A percentile compares a stretch with the other conserved stretches of the same genome.
Evolutionary conservation across 2,113 vertebrate genomes (phyloP).

Genomic region (Orientallactaga bullata): DNA sequence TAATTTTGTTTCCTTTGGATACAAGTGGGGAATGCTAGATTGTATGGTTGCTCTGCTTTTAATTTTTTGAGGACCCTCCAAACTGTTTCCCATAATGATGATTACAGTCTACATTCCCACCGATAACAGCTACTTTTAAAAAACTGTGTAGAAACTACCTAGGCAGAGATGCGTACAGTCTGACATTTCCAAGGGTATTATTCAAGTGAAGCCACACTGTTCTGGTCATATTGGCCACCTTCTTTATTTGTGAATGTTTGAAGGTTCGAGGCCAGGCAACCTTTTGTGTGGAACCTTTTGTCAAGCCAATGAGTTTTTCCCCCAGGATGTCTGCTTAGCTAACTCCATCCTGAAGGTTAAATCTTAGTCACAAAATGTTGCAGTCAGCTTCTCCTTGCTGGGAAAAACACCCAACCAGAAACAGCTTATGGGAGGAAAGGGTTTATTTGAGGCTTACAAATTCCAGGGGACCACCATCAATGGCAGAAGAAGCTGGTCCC

Average conservation of each 20-base stretch:
- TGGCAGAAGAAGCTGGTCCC: too few species aligned
- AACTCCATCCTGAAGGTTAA: background rate
- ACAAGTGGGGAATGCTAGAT: background rate
- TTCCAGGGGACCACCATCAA: too few species aligned
- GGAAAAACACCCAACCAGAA: too few species aligned
- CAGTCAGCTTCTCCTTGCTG: too few species aligned
- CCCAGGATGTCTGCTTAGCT: background rate
- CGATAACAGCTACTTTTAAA: background rate
- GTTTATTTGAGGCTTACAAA: too few species aligned
- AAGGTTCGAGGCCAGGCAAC: background rate
- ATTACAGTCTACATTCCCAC: background rate
- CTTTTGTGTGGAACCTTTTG: background rate
- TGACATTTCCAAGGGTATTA: conserved; percentile 1
- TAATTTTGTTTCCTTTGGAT: background rate
- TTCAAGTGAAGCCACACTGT: background rate
- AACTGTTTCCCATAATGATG: background rate
- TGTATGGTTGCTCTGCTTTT: background rate
- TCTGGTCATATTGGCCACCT: background rate
- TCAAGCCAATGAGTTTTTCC: background rate
- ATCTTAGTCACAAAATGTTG: background rate
- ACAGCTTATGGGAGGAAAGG: too few species aligned
- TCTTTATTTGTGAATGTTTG: background rate
- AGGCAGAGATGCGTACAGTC: background rate
- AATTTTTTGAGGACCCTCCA: background rate
- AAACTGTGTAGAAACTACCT: background rate